These are phyloP conservation scores for Lasaia peninsularis DNA, from an alignment of 1,140 invertebrate genomes.

Conservation along the genomic window DNA sequence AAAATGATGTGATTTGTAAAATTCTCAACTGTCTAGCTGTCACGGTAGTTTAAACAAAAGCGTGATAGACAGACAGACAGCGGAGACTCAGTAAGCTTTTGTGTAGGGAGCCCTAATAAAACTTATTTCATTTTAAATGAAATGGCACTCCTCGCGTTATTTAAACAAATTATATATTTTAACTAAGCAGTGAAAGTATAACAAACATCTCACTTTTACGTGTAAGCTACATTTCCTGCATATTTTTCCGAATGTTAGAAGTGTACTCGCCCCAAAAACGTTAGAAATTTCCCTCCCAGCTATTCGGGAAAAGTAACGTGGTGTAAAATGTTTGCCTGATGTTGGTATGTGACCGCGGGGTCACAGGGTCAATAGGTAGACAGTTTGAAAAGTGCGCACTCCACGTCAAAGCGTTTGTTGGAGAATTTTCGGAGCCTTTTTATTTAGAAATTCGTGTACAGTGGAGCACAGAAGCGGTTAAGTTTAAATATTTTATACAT, in stretches of 20 bases:
- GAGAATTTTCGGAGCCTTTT: conserved; percentile 12
- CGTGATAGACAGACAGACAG: too few species aligned
- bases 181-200: too few species aligned
- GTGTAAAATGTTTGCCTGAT: conserved; percentile 26
- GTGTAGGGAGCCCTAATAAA: too few species aligned
- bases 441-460: not conserved
- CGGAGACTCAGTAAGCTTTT: too few species aligned
- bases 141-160: too few species aligned
- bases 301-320: conserved; percentile 24
- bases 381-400: conserved; percentile 22
- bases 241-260: not conserved
- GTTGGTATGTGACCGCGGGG: conserved; percentile 27
- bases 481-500: not conserved
- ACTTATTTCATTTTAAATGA: too few species aligned
- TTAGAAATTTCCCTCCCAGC: conserved; percentile 5
- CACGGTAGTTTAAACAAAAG: too few species aligned
- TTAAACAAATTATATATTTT: too few species aligned
- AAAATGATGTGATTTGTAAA: too few species aligned
- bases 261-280: not conserved
- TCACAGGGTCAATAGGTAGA: conserved; percentile 34
- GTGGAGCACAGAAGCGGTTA: not conserved
- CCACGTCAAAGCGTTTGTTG: conserved; percentile 13
- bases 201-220: too few species aligned
- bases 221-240: too few species aligned
- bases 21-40: too few species aligned